Evolutionary conservation across 2,797 vertebrate genomes (phyloP).

Genomic region (Acanthiza pusilla): DNA sequence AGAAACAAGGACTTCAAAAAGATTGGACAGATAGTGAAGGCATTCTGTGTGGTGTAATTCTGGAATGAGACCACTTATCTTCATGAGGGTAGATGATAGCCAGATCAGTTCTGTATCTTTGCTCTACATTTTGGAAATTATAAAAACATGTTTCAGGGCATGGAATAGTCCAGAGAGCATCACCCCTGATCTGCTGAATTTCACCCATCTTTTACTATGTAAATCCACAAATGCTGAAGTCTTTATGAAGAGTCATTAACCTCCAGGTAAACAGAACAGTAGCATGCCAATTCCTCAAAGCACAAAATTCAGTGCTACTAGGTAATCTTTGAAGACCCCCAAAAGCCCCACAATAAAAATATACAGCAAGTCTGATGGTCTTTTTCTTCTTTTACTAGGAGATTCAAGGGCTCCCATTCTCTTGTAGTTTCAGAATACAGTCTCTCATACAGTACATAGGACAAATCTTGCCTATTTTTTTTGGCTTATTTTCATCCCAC

Average conservation of each 20-base stretch:
- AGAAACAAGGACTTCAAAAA: not conserved
- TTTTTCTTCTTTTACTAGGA: not conserved
- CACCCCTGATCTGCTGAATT: not conserved
- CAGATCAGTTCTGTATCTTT: not conserved
- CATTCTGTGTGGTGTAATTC: not conserved
- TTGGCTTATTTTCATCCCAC: not conserved
- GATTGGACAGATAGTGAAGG: not conserved
- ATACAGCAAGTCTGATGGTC: accelerated
- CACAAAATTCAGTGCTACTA: not conserved
- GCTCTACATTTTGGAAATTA: not conserved
- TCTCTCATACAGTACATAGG: not conserved
- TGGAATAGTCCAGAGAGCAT: not conserved
- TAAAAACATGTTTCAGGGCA: not conserved
- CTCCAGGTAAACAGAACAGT: not conserved
- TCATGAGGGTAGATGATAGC: not conserved
- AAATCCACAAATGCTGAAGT: not conserved
- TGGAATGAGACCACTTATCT: not conserved
- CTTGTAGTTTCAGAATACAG: not conserved
- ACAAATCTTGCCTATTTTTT: not conserved
- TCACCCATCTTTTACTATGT: not conserved
- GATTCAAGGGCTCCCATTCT: not conserved
- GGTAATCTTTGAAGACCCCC: not conserved
- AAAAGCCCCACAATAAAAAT: not conserved
- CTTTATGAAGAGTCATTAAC: not conserved
- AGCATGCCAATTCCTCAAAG: not conserved